Percentiles rank a stretch among this genome's conserved stretches.
Evolutionary conservation across 30 jellyfish, hydroid and myxozoan species (phyloP).

Genomic region (Sanderia malayensis): DNA sequence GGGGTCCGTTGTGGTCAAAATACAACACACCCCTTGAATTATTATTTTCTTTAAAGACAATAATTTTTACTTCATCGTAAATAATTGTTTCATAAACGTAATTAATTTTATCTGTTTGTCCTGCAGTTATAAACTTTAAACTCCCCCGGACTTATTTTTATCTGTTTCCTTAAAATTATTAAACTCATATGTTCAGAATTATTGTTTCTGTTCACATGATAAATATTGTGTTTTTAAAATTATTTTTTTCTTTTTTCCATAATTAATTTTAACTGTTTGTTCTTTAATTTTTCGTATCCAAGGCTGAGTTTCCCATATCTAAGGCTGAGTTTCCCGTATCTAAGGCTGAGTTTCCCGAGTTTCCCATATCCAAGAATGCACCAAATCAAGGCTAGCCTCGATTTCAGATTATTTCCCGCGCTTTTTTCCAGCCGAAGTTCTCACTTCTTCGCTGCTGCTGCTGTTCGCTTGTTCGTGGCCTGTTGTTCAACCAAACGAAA

Average conservation of each 20-base stretch:
- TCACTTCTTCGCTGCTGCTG: slow-evolving; percentile 2
- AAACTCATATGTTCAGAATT: not conserved
- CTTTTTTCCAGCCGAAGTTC: not conserved
- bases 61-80: not conserved
- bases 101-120: not conserved
- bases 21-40: slow-evolving; percentile 1
- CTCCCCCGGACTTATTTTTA: not conserved
- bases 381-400: slow-evolving; percentile 6
- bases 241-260: not conserved
- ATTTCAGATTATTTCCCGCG: slow-evolving; percentile 3
- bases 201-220: not conserved
- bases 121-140: not conserved
- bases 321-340: slow-evolving; percentile 4
- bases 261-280: not conserved
- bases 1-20: slow-evolving; percentile 4
- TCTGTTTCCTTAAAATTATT: not conserved
- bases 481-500: not conserved
- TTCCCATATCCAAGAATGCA: slow-evolving; percentile 1
- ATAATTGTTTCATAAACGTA: not conserved
- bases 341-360: not conserved
- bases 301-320: too few species aligned
- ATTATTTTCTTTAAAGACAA: slow-evolving; percentile 1
- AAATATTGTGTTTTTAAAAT: not conserved
- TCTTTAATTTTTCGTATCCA: not conserved
- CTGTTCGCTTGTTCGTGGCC: too few species aligned